Evolutionary conservation across 1,140 invertebrate species (phyloP).

Genomic region (Zaprionus taronus): DNA sequence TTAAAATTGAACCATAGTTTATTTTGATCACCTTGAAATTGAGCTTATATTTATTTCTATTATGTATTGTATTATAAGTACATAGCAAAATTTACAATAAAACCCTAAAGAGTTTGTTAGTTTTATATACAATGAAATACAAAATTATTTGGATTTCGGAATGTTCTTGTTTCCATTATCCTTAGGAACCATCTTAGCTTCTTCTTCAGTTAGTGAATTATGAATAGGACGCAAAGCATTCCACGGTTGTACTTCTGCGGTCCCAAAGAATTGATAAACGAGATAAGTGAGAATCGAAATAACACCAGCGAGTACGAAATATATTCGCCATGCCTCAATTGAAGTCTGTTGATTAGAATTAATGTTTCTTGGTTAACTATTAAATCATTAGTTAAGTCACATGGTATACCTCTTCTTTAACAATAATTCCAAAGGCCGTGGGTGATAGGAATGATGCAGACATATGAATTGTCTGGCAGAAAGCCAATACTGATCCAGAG

Average conservation of each 20-base stretch:
- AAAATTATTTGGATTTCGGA: constrained; percentile 23
- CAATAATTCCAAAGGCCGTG: constrained; percentile 86
- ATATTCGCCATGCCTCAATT: constrained; percentile 89
- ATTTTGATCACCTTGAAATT: constrained; percentile 3
- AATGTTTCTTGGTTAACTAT: neutral
- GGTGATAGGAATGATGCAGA: constrained; percentile 89
- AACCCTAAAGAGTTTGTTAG: neutral
- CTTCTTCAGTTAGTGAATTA: constrained; percentile 10
- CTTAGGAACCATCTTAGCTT: constrained; percentile 27
- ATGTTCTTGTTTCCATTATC: constrained; percentile 21
- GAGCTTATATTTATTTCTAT: constrained; percentile 3
- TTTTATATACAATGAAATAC: constrained; percentile 9
- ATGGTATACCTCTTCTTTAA: constrained; percentile 84
- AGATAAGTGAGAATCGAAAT: constrained; percentile 89
- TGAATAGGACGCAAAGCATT: constrained; percentile 82
- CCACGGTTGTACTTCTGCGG: constrained; percentile 88
- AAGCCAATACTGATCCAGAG: constrained; percentile 88
- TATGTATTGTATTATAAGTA: constrained; percentile 15
- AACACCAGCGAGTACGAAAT: constrained; percentile 88
- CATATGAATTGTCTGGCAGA: constrained; percentile 92
- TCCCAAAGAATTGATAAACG: constrained; percentile 89
- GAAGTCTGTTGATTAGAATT: constrained; percentile 68
- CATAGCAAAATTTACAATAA: constrained; percentile 16
- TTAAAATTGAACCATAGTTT: neutral
- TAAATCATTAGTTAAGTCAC: neutral